These are phyloP conservation scores for Epizoanthus stellaris DNA, from an alignment of 92 coral and sea anemone species.

Conservation along the genomic window DNA sequence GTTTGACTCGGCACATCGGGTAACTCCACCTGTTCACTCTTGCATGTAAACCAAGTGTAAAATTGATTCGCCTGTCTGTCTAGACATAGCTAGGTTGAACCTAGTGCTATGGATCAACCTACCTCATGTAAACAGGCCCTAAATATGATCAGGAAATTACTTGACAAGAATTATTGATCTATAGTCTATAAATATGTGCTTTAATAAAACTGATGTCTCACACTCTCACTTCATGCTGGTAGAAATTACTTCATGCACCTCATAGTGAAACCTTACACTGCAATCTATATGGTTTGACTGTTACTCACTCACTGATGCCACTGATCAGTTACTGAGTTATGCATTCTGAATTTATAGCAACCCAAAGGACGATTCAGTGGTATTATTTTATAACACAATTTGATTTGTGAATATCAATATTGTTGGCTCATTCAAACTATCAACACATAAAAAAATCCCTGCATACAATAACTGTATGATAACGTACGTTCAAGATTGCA, in stretches of 20 bases:
- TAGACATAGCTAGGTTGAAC: no score
- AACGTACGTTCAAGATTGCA: neutral
- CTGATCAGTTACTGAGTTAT: constrained; percentile 29
- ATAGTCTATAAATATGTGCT: neutral
- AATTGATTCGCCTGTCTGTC: no score
- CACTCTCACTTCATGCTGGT: neutral
- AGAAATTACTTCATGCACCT: neutral
- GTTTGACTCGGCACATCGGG: no score
- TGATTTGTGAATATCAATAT: neutral
- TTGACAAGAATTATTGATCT: neutral
- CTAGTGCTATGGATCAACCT: no score
- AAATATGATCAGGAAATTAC: neutral
- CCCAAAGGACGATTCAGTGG: no score
- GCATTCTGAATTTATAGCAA: constrained; percentile 6
- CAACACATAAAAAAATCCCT: neutral
- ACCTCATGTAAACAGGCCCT: no score
- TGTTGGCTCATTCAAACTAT: neutral
- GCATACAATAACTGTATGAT: neutral
- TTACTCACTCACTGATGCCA: constrained; percentile 20
- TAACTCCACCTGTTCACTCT: no score
- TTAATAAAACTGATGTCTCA: neutral
- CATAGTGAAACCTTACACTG: constrained; percentile 10
- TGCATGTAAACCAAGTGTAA: no score
- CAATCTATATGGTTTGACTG: constrained; percentile 24
- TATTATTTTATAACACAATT: neutral